Conservation (phyloP, 2,113 vertebrate species). For the Hirundichthys speculiger region DNA sequence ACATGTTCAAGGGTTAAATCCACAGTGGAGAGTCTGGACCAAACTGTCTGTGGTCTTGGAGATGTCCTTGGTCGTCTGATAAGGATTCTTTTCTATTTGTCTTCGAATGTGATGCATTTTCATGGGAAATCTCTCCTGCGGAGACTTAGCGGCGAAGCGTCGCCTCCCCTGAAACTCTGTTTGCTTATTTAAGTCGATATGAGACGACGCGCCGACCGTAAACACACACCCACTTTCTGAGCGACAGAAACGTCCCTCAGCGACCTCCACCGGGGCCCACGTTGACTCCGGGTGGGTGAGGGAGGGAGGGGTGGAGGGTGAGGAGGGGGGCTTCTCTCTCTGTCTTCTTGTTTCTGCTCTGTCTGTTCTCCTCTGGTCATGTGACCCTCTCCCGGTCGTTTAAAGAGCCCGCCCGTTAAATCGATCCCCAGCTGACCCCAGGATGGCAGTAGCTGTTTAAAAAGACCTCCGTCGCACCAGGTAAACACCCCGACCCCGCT, state of each 20-base stretch:
- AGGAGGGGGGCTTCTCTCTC: slow-evolving; percentile 79
- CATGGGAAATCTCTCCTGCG: slow-evolving; percentile 39
- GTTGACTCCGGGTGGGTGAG: slow-evolving; percentile 60
- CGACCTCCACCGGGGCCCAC: slow-evolving; percentile 52
- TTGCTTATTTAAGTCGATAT: slow-evolving; percentile 62
- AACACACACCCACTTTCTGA: too few relatives aligned
- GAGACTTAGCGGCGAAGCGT: slow-evolving; percentile 55
- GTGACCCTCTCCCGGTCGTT: slow-evolving; percentile 90
- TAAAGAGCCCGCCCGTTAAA: slow-evolving; percentile 86
- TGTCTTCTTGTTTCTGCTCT: slow-evolving; percentile 81
- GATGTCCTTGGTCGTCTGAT: slow-evolving; percentile 48
- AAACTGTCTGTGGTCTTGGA: slow-evolving; percentile 41
- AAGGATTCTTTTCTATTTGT: slow-evolving; percentile 43
- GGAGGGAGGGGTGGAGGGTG: not conserved
- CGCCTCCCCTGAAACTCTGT: slow-evolving; percentile 55
- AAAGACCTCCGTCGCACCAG: slow-evolving; percentile 95
- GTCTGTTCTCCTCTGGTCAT: slow-evolving; percentile 74
- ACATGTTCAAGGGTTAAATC: not conserved
- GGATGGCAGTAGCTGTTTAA: too few relatives aligned
- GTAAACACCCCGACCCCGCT: too few relatives aligned
- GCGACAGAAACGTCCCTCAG: not conserved
- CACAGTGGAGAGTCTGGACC: not conserved
- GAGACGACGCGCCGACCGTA: slow-evolving; percentile 39
- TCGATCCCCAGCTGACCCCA: slow-evolving; percentile 83
- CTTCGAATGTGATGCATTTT: slow-evolving; percentile 27